A percentile compares a stretch with the other conserved stretches of the same genome.
phyloP scores from a whole-genome alignment of 2,113 vertebrate genomes.

The Labeo rohita region DNA sequence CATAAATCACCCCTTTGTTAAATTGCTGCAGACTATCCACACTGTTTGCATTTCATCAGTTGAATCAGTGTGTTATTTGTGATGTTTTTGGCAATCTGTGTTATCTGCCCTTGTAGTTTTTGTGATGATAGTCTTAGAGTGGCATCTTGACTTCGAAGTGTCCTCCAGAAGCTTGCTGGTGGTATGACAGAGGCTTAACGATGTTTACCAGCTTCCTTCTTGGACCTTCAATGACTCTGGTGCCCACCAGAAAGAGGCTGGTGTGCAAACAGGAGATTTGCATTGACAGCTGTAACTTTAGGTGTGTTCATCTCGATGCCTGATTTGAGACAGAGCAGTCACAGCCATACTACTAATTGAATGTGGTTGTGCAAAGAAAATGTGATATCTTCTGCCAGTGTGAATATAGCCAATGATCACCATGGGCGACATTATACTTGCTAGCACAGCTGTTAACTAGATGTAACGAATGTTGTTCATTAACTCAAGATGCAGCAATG shows the following conservation, averaged over 20 bases:
- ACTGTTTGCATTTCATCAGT: not conserved
- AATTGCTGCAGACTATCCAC: not conserved
- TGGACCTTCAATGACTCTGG: not conserved
- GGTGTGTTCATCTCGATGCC: no score
- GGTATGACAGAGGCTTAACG: not conserved
- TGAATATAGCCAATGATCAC: no score
- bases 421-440: no score
- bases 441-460: no score
- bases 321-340: not conserved
- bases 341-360: no score
- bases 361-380: no score
- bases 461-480: no score
- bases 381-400: no score
- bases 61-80: not conserved
- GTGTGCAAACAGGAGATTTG: no score
- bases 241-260: not conserved
- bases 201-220: not conserved
- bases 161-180: not conserved
- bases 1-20: not conserved
- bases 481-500: no score
- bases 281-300: no score
- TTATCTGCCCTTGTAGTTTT: not conserved
- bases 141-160: not conserved
- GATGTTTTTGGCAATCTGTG: not conserved
- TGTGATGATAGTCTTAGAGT: not conserved